Conservation (phyloP, 2,113 vertebrate genomes). For the Brachypteracias leptosomus region DNA sequence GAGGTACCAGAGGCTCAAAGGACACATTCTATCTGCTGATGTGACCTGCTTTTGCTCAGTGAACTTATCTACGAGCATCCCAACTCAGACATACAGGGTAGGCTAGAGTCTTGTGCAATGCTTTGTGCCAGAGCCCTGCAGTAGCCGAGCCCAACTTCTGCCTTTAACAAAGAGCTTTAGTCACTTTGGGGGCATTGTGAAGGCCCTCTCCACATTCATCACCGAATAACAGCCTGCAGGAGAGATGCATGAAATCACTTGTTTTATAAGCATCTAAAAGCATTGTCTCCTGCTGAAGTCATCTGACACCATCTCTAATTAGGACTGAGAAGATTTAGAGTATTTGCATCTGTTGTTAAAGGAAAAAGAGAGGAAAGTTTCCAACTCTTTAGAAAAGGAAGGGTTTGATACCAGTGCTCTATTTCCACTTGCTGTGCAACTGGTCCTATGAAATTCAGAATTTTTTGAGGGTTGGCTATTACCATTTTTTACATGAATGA, state of each 20-base stretch:
- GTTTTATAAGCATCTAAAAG: neutral
- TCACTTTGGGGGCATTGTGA: neutral
- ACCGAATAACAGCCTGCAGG: neutral
- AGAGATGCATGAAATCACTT: neutral
- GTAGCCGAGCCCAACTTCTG: neutral
- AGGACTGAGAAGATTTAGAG: neutral
- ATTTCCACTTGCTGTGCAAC: neutral
- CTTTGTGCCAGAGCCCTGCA: neutral
- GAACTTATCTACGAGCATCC: neutral
- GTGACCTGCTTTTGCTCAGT: slow-evolving; percentile 3
- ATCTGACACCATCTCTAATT: neutral
- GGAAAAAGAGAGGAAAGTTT: neutral
- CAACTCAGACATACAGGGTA: neutral
- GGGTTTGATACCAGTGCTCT: neutral
- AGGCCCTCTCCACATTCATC: neutral
- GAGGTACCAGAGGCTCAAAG: neutral
- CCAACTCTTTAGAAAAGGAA: neutral
- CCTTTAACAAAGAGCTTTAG: neutral
- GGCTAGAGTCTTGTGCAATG: neutral
- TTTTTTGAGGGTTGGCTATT: neutral
- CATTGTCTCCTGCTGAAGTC: neutral
- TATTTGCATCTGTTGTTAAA: neutral
- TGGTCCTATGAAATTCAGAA: neutral
- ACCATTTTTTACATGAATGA: neutral
- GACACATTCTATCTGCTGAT: neutral